Base-by-base conservation (phyloP, 2,888 invertebrate species). In the Ophion slaviceki region DNA sequence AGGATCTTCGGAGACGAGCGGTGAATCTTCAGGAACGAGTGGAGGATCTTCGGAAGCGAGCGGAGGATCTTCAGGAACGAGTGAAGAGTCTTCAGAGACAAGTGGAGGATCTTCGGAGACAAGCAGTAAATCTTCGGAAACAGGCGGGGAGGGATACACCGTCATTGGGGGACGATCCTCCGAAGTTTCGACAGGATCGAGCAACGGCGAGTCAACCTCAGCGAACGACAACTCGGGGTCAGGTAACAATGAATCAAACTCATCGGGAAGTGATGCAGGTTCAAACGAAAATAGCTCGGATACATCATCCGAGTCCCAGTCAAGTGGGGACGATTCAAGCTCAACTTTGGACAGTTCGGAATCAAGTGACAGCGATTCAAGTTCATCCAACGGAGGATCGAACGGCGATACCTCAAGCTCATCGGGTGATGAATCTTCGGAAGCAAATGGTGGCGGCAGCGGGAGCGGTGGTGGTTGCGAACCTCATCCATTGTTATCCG, bases 401-500 rank as follows among this genome's bases (percentile, higher is more conserved):
- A 57, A 11, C 3, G 17, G n/a, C 40, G 62, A n/a, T 8, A 14
- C 24, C 68, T 68, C 75, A 62, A 45, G 36, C 10, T 61, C 61
- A 17, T 62, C 62, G 11, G 24, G n/a, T 14, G 14, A n/a, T 32
- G 82, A 14, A 45, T 57, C 76, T 20, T 20, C 75, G 14, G 75
- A 68, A 62, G 3, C 68, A 7, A 24, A 6, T 24, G 40, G 20
- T 28, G 14, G 24, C 1, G 61, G 61, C 36, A 36, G 40, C 11
- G 40, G 24, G 0, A 11, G 59, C 11, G 10, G 57, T 28, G 28
- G 6, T 28, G 28, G 47, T 53, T 76, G 76, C 66, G 6, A 11
- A 2, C 79, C 79, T 32, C 70, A 79, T 62, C 70, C 70, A n/a
- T 8, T n/a, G 14, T 71, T 6, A 8, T 70, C 70, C 40, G 4